These are phyloP conservation scores for Prenolepis imparis DNA, from an alignment of 2,888 invertebrate genomes.

Conservation along the genomic window DNA sequence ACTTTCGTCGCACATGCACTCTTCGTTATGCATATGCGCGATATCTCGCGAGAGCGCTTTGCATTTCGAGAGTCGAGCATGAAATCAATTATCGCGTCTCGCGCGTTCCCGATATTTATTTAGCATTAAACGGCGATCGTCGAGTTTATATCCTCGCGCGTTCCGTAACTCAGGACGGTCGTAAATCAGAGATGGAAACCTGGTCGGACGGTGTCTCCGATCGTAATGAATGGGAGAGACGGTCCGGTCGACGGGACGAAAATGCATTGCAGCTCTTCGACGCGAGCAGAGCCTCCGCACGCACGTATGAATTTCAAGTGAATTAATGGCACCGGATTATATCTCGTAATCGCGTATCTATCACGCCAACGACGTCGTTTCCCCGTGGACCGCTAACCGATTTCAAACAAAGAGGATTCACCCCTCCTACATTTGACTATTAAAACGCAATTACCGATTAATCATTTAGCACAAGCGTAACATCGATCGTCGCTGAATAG, in stretches of 20 bases:
- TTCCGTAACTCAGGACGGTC: constrained; percentile 21
- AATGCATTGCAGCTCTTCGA: constrained; percentile 34
- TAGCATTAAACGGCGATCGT: constrained; percentile 49
- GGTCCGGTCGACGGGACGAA: background rate
- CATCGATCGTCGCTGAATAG: constrained; percentile 9
- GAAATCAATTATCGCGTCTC: constrained; percentile 49
- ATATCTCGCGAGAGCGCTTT: constrained; percentile 28
- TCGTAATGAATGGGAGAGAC: constrained; percentile 38
- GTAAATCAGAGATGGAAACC: constrained; percentile 40
- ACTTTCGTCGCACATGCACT: constrained; percentile 14
- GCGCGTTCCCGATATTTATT: constrained; percentile 45
- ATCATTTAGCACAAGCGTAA: background rate
- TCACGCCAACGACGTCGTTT: constrained; percentile 18
- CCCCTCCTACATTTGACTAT: constrained; percentile 4
- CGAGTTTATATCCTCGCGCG: constrained; percentile 43
- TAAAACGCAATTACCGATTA: constrained; percentile 39
- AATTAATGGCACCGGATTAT: constrained; percentile 51
- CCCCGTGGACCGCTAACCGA: constrained; percentile 12
- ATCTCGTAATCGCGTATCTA: constrained; percentile 49
- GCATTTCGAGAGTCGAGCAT: constrained; percentile 39
- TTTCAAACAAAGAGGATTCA: constrained; percentile 34
- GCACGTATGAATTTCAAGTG: constrained; percentile 52
- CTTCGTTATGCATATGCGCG: background rate
- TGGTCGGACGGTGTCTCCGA: constrained; percentile 40
- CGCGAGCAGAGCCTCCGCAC: constrained; percentile 18